phyloP scores from a whole-genome alignment of 2,888 invertebrate species.

The Phrixothrix hirtus region DNA sequence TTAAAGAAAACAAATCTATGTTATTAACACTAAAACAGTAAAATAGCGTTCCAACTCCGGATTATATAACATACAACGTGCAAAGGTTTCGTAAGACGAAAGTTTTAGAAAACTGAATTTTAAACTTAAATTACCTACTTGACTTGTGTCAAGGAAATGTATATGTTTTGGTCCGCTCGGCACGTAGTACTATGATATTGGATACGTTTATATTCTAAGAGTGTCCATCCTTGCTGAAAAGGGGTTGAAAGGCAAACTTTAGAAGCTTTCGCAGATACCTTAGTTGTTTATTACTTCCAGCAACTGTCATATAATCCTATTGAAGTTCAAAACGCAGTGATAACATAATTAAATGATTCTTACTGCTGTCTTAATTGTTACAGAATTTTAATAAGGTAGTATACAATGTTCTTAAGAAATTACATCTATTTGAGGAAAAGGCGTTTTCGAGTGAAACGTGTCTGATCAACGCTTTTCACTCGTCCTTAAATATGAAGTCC shows the following conservation, averaged over 20 bases:
- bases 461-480: constrained; percentile 27
- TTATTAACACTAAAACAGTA: too few species aligned
- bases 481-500: constrained; percentile 23
- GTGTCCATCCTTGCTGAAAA: neutral
- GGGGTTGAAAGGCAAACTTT: neutral
- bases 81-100: too few species aligned
- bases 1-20: too few species aligned
- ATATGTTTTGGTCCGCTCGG: neutral
- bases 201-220: neutral
- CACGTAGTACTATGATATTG: neutral
- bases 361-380: too few species aligned
- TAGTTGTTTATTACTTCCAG: neutral
- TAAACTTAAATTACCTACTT: too few species aligned
- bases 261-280: neutral
- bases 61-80: too few species aligned
- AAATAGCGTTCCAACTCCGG: too few species aligned
- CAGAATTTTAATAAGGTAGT: too few species aligned
- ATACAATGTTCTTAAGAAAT: too few species aligned
- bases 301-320: neutral
- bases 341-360: too few species aligned
- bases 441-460: constrained; percentile 27
- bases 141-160: neutral
- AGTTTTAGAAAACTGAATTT: too few species aligned
- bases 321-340: too few species aligned
- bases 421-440: constrained; percentile 15